Percentiles rank a stretch among this genome's conserved stretches.
phyloP scores from a whole-genome alignment of 2,113 vertebrate species.

The Nansenia antarctica region DNA sequence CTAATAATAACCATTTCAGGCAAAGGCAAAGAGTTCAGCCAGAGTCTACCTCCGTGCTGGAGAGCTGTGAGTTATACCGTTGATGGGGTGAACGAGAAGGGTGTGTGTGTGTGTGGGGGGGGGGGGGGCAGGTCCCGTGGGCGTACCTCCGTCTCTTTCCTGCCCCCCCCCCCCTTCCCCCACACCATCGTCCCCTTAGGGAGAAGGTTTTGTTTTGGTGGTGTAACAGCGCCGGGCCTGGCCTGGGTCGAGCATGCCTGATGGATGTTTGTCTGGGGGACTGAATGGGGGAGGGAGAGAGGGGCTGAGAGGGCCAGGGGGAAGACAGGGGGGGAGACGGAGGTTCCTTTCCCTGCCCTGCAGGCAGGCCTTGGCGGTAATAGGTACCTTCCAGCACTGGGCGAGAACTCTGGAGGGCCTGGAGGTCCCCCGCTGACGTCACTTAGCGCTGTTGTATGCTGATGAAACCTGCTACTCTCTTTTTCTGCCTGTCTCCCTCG shows the following conservation, averaged over 20 bases:
- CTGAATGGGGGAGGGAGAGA: neutral
- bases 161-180: neutral
- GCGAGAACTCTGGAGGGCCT: neutral
- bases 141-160: no score
- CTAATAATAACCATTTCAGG: conserved; percentile 62
- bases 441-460: neutral
- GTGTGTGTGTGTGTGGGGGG: no score
- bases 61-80: conserved; percentile 19
- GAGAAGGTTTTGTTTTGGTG: conserved; percentile 30
- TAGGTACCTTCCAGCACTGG: neutral
- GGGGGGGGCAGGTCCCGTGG: neutral
- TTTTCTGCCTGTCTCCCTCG: neutral
- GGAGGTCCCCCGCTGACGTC: conserved; percentile 10
- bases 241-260: conserved; percentile 4
- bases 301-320: neutral
- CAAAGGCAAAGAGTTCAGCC: conserved; percentile 57
- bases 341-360: neutral
- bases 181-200: neutral
- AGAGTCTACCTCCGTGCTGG: conserved; percentile 49
- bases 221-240: neutral
- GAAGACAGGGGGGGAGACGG: neutral
- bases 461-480: neutral
- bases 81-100: neutral
- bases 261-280: conserved; percentile 35
- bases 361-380: neutral